phyloP scores from a whole-genome alignment of 2,797 vertebrate genomes.

The Heterohyrax brucei region DNA sequence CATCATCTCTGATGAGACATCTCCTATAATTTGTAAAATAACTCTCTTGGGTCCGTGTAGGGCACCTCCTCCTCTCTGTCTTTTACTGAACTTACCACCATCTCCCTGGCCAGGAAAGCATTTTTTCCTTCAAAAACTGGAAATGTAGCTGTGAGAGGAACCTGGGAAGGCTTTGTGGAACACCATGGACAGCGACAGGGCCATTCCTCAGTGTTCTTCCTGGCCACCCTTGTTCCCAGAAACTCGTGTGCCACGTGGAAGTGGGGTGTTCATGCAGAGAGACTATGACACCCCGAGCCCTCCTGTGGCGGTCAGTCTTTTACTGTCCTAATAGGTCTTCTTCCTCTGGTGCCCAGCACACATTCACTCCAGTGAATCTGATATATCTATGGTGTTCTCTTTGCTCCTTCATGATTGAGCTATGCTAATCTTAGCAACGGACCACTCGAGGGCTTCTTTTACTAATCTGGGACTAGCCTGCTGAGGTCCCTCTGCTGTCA shows the following conservation, averaged over 20 bases:
- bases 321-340: background rate
- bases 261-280: background rate
- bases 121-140: background rate
- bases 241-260: background rate
- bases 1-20: background rate
- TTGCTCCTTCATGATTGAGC: background rate
- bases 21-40: background rate
- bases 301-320: background rate
- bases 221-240: background rate
- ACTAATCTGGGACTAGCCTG: background rate
- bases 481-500: background rate
- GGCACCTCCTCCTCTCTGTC: background rate
- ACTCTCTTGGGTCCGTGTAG: background rate
- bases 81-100: background rate
- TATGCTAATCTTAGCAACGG: conserved; percentile 34
- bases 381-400: background rate
- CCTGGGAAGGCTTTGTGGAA: background rate
- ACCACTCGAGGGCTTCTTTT: background rate
- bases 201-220: background rate
- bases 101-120: background rate
- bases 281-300: background rate
- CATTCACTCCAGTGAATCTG: conserved; percentile 10
- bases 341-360: background rate
- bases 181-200: background rate
- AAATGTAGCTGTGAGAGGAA: background rate